These are phyloP conservation scores for Morone saxatilis DNA, from an alignment of 2,113 vertebrate species.

Conservation along the genomic window DNA sequence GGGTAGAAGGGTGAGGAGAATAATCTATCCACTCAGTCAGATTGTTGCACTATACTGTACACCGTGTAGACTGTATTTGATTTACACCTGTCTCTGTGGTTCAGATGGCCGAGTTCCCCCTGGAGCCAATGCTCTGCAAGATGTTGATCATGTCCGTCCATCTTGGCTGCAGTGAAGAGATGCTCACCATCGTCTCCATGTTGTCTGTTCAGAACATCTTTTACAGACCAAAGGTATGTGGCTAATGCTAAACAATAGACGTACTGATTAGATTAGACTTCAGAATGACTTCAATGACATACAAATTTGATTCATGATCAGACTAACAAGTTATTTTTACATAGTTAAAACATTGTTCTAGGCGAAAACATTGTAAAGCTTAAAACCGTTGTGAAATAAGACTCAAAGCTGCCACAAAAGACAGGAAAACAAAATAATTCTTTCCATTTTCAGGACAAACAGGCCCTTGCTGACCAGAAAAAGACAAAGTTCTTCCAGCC, in stretches of 20 bases:
- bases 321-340: not conserved
- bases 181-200: constrained; percentile 99
- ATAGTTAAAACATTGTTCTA: not conserved
- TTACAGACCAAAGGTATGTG: constrained; percentile 95
- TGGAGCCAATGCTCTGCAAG: constrained; percentile 99
- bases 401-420: not conserved
- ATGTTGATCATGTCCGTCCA: constrained; percentile 99
- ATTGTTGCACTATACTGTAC: not conserved
- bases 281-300: not conserved
- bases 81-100: constrained; percentile 17
- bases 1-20: constrained; percentile 90
- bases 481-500: constrained; percentile 98
- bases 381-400: not conserved
- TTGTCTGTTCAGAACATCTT: constrained; percentile 98
- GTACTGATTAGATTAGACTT: not conserved
- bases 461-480: constrained; percentile 94
- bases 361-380: no score
- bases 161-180: constrained; percentile 97
- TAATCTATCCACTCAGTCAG: not conserved
- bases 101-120: constrained; percentile 98
- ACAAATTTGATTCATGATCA: not conserved
- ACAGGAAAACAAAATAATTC: not conserved
- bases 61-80: no score
- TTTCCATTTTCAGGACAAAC: constrained; percentile 88
- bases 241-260: not conserved